Percentiles rank a stretch among this genome's conserved stretches.
Evolutionary conservation across 92 coral and sea anemone genomes (phyloP).

Genomic region (Hydrozoanthus gracilis): DNA sequence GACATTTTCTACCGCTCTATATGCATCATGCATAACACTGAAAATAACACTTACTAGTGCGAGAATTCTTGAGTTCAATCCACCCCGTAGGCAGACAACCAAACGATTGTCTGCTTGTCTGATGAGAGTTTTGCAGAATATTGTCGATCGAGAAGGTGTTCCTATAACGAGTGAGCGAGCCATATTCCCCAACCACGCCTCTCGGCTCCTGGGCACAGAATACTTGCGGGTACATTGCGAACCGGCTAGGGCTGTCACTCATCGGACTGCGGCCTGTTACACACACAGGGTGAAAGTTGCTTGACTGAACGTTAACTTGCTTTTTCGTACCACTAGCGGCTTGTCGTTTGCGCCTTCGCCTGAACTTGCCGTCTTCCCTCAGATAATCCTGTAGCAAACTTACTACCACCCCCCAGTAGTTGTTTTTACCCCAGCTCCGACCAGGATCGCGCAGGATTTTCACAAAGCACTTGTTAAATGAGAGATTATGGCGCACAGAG

Average conservation of each 20-base stretch:
- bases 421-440: conserved; percentile 65
- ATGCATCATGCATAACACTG: background rate
- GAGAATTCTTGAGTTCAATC: conserved; percentile 23
- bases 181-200: background rate
- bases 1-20: background rate
- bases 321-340: background rate
- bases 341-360: conserved; percentile 43
- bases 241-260: background rate
- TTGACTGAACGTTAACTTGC: background rate
- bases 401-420: conserved; percentile 59
- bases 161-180: background rate
- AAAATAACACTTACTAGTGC: conserved; percentile 18
- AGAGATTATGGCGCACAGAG: conserved; percentile 68
- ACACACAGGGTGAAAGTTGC: background rate
- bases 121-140: conserved; percentile 18
- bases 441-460: conserved; percentile 66
- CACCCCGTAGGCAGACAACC: conserved; percentile 12
- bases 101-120: background rate
- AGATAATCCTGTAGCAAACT: conserved; percentile 59
- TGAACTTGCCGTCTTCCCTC: conserved; percentile 54
- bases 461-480: conserved; percentile 61
- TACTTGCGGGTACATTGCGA: background rate
- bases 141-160: conserved; percentile 30
- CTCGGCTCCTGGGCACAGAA: conserved; percentile 7
- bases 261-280: background rate